Conservation (phyloP, 1,140 invertebrate species). For the Diabrotica undecimpunctata region DNA sequence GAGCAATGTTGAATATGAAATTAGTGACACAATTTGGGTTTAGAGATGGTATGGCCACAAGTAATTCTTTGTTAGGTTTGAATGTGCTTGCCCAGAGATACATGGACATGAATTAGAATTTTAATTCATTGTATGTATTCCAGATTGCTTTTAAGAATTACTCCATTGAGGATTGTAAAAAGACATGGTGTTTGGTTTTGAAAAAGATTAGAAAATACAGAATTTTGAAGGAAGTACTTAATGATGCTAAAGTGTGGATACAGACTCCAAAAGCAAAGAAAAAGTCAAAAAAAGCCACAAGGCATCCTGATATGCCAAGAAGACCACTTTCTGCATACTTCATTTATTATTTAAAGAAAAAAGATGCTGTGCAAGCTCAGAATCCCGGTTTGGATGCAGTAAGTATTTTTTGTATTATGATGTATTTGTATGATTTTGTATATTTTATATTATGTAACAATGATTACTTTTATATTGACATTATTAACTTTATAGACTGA, state of each 20-base stretch:
- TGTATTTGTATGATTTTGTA: neutral
- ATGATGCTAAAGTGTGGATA: constrained; percentile 51
- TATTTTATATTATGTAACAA: constrained; percentile 5
- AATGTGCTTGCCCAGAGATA: no score
- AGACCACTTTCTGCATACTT: constrained; percentile 51
- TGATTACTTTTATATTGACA: constrained; percentile 1
- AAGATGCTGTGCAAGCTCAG: constrained; percentile 46
- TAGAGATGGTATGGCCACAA: no score
- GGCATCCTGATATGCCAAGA: constrained; percentile 53
- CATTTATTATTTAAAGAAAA: constrained; percentile 50
- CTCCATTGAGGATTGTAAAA: constrained; percentile 47
- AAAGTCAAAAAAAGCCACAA: constrained; percentile 30
- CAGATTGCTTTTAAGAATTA: constrained; percentile 48
- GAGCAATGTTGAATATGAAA: no score
- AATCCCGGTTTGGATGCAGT: constrained; percentile 49
- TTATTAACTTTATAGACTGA: constrained; percentile 39
- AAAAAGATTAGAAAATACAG: constrained; percentile 49
- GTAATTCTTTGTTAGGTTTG: no score
- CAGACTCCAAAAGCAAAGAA: constrained; percentile 48
- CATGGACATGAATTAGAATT: no score
- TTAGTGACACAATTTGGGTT: no score
- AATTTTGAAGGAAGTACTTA: constrained; percentile 49
- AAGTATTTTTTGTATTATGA: constrained; percentile 14
- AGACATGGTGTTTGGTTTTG: constrained; percentile 47
- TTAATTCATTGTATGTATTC: constrained; percentile 24